phyloP scores from a whole-genome alignment of 2,888 invertebrate species.

The Trichogramma dendrolimi region DNA sequence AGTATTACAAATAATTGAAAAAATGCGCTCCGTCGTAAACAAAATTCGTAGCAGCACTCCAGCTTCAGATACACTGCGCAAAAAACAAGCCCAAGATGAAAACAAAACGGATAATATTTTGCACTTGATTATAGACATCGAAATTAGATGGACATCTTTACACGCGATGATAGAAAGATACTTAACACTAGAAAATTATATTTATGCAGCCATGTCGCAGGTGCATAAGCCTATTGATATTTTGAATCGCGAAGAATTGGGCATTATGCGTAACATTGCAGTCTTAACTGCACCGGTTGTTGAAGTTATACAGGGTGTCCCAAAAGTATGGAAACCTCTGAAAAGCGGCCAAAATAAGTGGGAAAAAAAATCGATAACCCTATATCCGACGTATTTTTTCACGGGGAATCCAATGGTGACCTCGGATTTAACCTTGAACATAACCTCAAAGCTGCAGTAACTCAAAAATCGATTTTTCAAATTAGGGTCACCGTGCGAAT shows the following conservation, averaged over 20 bases:
- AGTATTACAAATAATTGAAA: background rate
- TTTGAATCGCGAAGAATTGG: conserved; percentile 10
- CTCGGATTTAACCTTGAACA: no score
- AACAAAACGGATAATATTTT: conserved; percentile 1
- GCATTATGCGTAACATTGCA: conserved; percentile 2
- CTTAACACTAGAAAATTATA: background rate
- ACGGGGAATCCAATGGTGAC: no score
- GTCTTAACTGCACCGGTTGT: background rate
- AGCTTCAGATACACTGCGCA: conserved; percentile 4
- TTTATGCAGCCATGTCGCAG: conserved; percentile 1
- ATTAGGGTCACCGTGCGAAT: no score
- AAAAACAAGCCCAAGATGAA: background rate
- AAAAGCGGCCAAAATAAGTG: no score
- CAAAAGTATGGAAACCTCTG: no score
- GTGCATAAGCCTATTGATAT: conserved; percentile 2
- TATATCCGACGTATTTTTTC: no score
- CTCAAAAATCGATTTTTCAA: no score
- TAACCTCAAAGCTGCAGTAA: no score
- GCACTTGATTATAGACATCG: conserved; percentile 3
- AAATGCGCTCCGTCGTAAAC: conserved; percentile 3
- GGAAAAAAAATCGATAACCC: no score
- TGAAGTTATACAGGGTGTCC: no score
- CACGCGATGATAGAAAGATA: conserved; percentile 8
- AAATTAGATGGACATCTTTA: conserved; percentile 1
- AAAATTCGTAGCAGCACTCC: conserved; percentile 1